A percentile compares a stretch with the other conserved stretches of the same genome.
Evolutionary conservation across 2,113 vertebrate genomes (phyloP).

Genomic region (Ailuropoda melanoleuca): DNA sequence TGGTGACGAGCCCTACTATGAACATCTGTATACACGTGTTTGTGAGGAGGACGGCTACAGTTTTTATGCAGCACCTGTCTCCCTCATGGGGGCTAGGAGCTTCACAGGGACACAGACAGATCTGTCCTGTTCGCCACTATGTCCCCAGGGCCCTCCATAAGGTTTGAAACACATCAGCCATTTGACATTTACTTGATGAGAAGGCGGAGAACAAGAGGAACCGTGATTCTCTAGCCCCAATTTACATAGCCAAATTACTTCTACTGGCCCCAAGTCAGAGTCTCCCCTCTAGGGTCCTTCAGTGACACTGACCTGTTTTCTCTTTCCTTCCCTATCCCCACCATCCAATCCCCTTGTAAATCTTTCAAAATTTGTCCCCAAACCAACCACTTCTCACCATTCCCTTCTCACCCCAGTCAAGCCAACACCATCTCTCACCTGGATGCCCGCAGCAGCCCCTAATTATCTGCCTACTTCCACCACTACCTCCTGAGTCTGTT

Average conservation of each 20-base stretch:
- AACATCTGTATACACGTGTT: neutral
- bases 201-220: neutral
- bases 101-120: neutral
- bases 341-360: neutral
- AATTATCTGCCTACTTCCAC: neutral
- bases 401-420: neutral
- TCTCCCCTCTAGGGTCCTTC: neutral
- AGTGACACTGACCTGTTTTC: neutral
- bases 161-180: neutral
- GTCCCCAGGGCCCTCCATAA: neutral
- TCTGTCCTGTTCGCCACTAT: neutral
- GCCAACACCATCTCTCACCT: neutral
- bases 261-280: neutral
- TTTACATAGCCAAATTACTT: neutral
- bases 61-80: neutral
- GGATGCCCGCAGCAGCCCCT: neutral
- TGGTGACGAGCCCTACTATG: accelerated
- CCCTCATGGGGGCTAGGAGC: neutral
- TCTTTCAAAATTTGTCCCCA: neutral
- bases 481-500: neutral
- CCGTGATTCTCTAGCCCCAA: neutral
- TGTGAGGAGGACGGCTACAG: too few species aligned
- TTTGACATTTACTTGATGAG: neutral
- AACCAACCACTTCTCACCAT: neutral
- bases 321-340: neutral